Conservation (phyloP, 1,140 invertebrate species). For the Eriocheir sinensis region DNA sequence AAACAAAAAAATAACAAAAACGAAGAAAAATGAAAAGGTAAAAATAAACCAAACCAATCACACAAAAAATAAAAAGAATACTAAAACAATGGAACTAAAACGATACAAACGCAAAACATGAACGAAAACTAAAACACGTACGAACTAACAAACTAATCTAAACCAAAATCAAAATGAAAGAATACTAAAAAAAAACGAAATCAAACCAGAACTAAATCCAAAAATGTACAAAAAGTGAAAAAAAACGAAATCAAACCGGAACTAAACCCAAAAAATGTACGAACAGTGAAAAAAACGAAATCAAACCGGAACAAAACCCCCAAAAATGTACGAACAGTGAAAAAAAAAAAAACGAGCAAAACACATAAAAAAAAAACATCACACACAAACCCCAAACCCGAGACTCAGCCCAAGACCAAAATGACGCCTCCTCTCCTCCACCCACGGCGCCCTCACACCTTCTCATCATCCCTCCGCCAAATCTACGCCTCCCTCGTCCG, state of each 20-base stretch:
- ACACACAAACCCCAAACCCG: too few relatives aligned
- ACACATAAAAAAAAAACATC: not conserved
- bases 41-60: not conserved
- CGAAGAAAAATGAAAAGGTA: not conserved
- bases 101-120: not conserved
- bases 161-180: too few relatives aligned
- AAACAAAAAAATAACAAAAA: not conserved
- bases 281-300: not conserved
- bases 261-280: too few relatives aligned
- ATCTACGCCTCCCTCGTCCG: constrained; percentile 54
- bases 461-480: constrained; percentile 31
- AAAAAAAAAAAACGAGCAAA: not conserved
- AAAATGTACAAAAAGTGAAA: not conserved
- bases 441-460: constrained; percentile 42
- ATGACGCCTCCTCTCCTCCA: constrained; percentile 59
- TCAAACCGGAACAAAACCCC: not conserved
- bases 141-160: not conserved
- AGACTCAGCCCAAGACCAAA: not conserved
- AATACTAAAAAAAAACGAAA: not conserved
- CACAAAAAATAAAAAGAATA: not conserved
- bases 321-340: not conserved
- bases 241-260: too few relatives aligned
- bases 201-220: not conserved
- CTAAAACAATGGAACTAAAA: too few relatives aligned
- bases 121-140: not conserved